phyloP scores from a whole-genome alignment of 2,888 invertebrate species.

The Eupeodes luniger region DNA sequence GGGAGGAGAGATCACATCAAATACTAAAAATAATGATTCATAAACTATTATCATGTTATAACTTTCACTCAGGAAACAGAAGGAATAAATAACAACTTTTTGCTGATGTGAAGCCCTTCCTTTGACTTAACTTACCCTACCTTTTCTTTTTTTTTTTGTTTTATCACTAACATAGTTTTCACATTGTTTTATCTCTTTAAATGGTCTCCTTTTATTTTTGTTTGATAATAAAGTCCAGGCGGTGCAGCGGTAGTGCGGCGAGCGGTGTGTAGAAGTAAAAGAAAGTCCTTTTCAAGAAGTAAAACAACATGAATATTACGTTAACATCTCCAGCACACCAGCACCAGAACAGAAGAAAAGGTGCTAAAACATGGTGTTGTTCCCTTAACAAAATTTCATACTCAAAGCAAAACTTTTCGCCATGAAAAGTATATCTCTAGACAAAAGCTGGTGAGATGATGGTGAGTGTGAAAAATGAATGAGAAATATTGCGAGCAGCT shows the following conservation, averaged over 20 bases:
- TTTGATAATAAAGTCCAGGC: slow-evolving; percentile 64
- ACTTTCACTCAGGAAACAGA: background rate
- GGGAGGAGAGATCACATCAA: background rate
- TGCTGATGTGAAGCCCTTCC: background rate
- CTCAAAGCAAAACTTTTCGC: slow-evolving; percentile 52
- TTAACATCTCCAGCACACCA: slow-evolving; percentile 51
- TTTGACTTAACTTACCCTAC: background rate
- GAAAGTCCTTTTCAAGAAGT: slow-evolving; percentile 52
- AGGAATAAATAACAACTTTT: background rate
- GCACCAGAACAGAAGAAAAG: background rate
- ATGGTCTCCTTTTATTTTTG: background rate
- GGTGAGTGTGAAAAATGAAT: slow-evolving; percentile 50
- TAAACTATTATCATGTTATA: background rate
- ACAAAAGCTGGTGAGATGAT: slow-evolving; percentile 15
- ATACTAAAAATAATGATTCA: background rate
- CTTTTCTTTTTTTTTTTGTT: background rate
- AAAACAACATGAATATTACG: slow-evolving; percentile 71
- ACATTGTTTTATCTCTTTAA: slow-evolving; percentile 56
- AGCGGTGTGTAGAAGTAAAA: background rate
- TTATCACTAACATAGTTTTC: slow-evolving; percentile 51
- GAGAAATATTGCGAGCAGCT: slow-evolving; percentile 68
- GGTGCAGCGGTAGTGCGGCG: slow-evolving; percentile 2
- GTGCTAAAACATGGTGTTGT: slow-evolving; percentile 18
- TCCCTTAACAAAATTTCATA: slow-evolving; percentile 7
- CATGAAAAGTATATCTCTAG: background rate